Evolutionary conservation across 2,113 vertebrate genomes (phyloP), one percentile per base, ranked within the genome.

Genomic region (Coptodon rendalli): DNA sequence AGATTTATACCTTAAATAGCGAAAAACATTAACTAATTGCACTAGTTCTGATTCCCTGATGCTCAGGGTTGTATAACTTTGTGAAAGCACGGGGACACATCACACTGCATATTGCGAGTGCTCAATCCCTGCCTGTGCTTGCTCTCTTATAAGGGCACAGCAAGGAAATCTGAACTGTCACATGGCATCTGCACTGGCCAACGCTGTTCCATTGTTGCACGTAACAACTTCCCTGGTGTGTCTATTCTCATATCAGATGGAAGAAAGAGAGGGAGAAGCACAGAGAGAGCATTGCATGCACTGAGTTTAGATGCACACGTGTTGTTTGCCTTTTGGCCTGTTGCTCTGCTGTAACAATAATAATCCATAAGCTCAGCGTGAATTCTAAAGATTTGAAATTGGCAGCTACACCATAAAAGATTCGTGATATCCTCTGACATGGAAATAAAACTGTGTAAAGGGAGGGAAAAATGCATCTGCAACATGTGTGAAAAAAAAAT

Each of bases 41-140:
- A 31, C 3, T 5, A 38, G 36, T 14, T n/a, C 10, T 66, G 6
- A 29, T 48, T 29, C 43, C 85, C 61, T 59, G 73, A 43, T 61
- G 80, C 81, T 45, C 83, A 53, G 73, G 59, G 85, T 95, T 93
- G 91, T 92, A 86, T 93, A 95, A 95, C 87, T 17, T 88, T 80
- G 85, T 54, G 76, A 86, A 87, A 92, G 85, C 92, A 91, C 71
- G 19, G 89, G 88, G 86, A 88, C 81, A 29, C 83, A 84, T 87
- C 94, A 88, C 82, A 89, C 84, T 92, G 90, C 78, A 80, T 81
- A 88, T 89, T 61, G 89, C 61, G 38, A 27, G 78, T 48, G 48
- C 86, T 80, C 68, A 6, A 9, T 80, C 80, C 36, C 80, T 83
- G 45, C 71, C 82, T 81, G 91, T 83, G 81, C 81, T 78, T 84